Evolutionary conservation across 2,113 vertebrate genomes (phyloP), one percentile per base, ranked within the genome.

Genomic region (Zeus faber): DNA sequence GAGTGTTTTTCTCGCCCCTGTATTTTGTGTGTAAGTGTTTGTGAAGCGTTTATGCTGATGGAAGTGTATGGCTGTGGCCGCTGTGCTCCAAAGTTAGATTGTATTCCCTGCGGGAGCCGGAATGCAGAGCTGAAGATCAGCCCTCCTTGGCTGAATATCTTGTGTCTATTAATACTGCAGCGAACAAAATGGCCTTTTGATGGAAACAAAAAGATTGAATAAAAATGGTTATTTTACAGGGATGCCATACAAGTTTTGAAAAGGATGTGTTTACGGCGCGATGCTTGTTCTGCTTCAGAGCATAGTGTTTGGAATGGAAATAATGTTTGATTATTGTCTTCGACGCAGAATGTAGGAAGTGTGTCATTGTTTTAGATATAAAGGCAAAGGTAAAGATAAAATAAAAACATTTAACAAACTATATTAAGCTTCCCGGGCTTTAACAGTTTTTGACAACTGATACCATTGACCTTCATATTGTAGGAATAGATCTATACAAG

Each of bases 261-360:
- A 71, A 17, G 65, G 47, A 74, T 66, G 65, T 73, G 62, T 84
- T 85, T 73, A 85, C 49, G 60, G 73, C 72, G 72, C 70, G 14
- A 44, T 71, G 72, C 49, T 58, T 77, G 70, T 59, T 67, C 70
- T 65, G 62, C 33, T 74, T 71, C 63, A 84, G 82, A 86, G 82
- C 74, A 82, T 74, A 74, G 86, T 82, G 80, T 84, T 89, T 87
- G 82, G 79, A 76, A 87, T 85, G 80, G 75, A 83, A 84, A 87
- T 85, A 65, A 72, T 24, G 61, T 51, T 67, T 70, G 80, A 87
- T 87, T 85, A 82, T 65, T 81, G 83, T 82, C 70, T 79, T 87
- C 74, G 65, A 59, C n/a, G n/a, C n/a, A n/a, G n/a, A 77, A 83
- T 80, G 79, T 79, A 79, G 80, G 62, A 70, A 39, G 52, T 70